Base-by-base conservation (phyloP, 2,888 invertebrate species). In the Andrena chrysosceles region DNA sequence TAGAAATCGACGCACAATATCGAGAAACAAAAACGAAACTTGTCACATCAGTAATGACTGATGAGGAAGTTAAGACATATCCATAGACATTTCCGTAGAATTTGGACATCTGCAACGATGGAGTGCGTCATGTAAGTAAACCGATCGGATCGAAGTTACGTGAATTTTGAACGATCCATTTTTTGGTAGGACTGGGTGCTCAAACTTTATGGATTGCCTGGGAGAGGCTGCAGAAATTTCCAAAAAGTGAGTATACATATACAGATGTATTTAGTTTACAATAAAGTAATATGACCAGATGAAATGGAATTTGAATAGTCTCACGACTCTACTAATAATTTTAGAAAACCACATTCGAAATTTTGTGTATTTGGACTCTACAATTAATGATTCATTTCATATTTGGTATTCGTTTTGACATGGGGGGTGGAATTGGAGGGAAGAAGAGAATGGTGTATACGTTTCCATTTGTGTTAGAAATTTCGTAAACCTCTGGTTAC, bases 81-180 rank as follows among this genome's bases (percentile, higher is more conserved):
- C 16, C 42, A 42, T 42, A 42, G 13, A 42, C 42, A 42, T 42
- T 49, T 66, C 42, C 23, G 23, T 6, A 31, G 13, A 10, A 49
- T 48, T 16, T 49, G 16, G n/a, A 33, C 20, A 2, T 52, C 10
- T 0, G 6, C 8, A 7, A 33, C 2, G 10, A 80, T 31, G 31
- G 62, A 70, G 5, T 71, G 52, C 3, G 1, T 52, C 0, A 23
- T 54, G 81, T 82, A 70, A 42, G 75, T 69, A 7, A 60, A 35
- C 10, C 48, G 10, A 52, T 67, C 33, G 7, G 2, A 16, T 31
- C 2, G 4, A 23, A 16, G 10, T 7, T 8, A 16, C 1, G 2
- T 4, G 2, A 54, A 68, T 0, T 7, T 64, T 60, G 16, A 66
- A n/a, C 8, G n/a, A 54, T 20, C 8, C 4, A 54, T 2, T 42